These are phyloP conservation scores for Apodemia mormo DNA, from an alignment of 2,888 invertebrate genomes.

Conservation along the genomic window DNA sequence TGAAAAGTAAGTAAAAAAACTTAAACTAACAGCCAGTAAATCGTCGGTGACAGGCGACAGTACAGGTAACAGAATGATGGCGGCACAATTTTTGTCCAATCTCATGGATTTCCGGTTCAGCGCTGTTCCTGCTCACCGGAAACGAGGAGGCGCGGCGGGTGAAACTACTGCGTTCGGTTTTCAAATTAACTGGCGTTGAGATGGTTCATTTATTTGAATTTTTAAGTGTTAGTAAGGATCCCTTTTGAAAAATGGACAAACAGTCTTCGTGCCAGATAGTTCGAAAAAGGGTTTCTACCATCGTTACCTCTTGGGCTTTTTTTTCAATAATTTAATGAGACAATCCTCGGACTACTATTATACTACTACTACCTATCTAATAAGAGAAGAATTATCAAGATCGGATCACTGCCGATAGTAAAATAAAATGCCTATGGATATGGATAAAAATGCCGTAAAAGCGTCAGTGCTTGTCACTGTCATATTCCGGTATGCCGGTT, in stretches of 20 bases:
- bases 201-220: conserved; percentile 2
- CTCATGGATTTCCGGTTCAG: conserved; percentile 70
- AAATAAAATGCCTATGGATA: no score
- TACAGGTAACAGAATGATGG: conserved; percentile 15
- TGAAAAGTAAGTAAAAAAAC: neutral
- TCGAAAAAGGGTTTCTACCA: no score
- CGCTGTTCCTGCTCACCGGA: conserved; percentile 56
- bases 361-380: no score
- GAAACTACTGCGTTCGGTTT: conserved; percentile 18
- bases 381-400: no score
- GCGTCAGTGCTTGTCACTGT: no score
- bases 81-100: conserved; percentile 71
- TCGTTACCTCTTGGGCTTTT: no score
- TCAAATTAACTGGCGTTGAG: conserved; percentile 10
- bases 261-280: no score
- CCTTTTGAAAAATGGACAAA: neutral
- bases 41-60: neutral
- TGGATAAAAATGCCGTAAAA: no score
- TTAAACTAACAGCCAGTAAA: neutral
- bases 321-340: no score
- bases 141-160: conserved; percentile 41
- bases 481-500: no score
- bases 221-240: neutral
- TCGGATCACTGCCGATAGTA: no score
- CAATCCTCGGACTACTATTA: no score